These are phyloP conservation scores for Porites australiensis DNA, from an alignment of 64 coral and sea anemone genomes.

Conservation along the genomic window DNA sequence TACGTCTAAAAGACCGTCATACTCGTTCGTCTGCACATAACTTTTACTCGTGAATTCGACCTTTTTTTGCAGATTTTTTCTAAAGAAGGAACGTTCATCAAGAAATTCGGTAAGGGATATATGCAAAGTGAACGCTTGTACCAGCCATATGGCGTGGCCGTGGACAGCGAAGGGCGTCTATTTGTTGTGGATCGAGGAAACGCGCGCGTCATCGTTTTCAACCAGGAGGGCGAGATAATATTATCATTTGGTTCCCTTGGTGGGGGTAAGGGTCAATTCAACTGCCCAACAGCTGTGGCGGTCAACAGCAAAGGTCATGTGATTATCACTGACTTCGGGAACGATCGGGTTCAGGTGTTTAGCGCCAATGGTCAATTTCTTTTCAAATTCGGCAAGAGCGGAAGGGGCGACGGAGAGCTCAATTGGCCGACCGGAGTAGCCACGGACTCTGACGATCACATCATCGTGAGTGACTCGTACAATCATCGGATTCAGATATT, in stretches of 20 bases:
- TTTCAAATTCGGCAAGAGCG: slow-evolving; percentile 84
- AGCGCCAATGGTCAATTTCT: slow-evolving; percentile 76
- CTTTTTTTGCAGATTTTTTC: slow-evolving; percentile 71
- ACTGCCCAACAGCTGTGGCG: slow-evolving; percentile 80
- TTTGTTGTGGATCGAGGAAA: slow-evolving; percentile 89
- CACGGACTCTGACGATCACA: slow-evolving; percentile 65
- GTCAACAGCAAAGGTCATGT: slow-evolving; percentile 82
- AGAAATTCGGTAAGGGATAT: slow-evolving; percentile 51
- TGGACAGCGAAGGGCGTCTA: slow-evolving; percentile 71
- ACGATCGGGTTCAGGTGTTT: slow-evolving; percentile 92
- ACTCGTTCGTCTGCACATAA: too few species aligned
- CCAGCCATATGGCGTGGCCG: slow-evolving; percentile 81
- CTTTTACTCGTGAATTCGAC: too few species aligned
- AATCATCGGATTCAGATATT: slow-evolving; percentile 95
- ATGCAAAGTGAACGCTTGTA: slow-evolving; percentile 44
- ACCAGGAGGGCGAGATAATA: slow-evolving; percentile 56
- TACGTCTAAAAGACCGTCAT: too few species aligned
- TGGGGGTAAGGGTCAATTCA: slow-evolving; percentile 79
- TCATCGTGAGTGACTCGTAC: slow-evolving; percentile 92
- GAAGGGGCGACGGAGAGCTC: slow-evolving; percentile 69
- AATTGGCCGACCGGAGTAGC: slow-evolving; percentile 94
- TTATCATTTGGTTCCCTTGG: slow-evolving; percentile 83
- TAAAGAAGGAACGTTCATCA: slow-evolving; percentile 69
- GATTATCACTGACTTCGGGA: slow-evolving; percentile 89
- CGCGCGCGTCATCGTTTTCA: slow-evolving; percentile 80